Base-by-base conservation (phyloP, 2,797 vertebrate genomes). In the Danio choprae region DNA sequence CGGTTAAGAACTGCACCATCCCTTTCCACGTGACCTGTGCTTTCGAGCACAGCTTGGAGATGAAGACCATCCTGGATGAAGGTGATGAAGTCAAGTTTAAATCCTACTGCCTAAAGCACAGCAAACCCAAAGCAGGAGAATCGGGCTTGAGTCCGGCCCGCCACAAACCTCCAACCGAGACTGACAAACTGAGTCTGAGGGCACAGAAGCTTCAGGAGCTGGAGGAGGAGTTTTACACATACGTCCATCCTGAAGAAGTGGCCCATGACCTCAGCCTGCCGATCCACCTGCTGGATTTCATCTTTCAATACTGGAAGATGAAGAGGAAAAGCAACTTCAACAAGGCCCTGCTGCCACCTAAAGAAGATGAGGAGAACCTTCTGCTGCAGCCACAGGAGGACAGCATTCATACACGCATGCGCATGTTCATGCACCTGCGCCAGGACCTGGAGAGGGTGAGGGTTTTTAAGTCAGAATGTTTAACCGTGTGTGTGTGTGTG, bases 391-490 rank as follows among this genome's bases (percentile, higher is more conserved):
- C 97, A n/a, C 97, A 97, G 89, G 96, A 98, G 91, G 96, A 98
- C 90, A 98, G 93, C 89, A 96, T 99, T 88, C 97, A 98, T 87
- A 98, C 96, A n/a, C 96, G 98, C 84, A 98, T 99, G 97, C 94
- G 96, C 86, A 99, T 99, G 98, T 99, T 99, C 90, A 99, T 99
- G 98, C 97, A 99, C 82, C 94, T 99, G 77, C 93, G 98, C 2
- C 98, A 99, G 90, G 98, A 99, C 90, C 89, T 99, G 83, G 98
- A 99, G 86, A 95, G 98, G 95, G 98, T 99, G 92, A 73, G 94
- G 84, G 36, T 41, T 22, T 65, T 22, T 0, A 10, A 63, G 22
- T 70, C n/a, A 38, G 16, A 5, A 36, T 70, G 16, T 53, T 38
- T 22, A 41, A 2, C 20, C 12, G 29, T 29, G 29, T 29, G 1